Conservation (phyloP, 1,140 invertebrate genomes). For the Hypothenemus hampei region DNA sequence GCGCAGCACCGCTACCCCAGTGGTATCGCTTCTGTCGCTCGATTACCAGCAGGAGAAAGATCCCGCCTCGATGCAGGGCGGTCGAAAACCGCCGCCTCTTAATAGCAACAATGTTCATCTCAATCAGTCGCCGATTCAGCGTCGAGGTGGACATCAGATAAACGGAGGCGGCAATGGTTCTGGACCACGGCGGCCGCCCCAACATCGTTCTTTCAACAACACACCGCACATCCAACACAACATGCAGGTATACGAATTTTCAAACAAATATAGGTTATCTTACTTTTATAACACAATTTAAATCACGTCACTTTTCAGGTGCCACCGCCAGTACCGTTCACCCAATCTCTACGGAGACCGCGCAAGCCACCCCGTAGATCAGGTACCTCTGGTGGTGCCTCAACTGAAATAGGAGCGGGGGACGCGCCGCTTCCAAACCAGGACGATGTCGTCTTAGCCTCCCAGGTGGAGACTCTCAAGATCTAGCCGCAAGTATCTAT, state of each 20-base stretch:
- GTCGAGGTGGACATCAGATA: background rate
- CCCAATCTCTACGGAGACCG: constrained; percentile 2
- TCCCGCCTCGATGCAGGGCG: constrained; percentile 41
- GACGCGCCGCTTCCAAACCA: constrained; percentile 37
- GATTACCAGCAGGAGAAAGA: constrained; percentile 43
- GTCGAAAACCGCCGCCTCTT: constrained; percentile 21
- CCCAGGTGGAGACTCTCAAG: constrained; percentile 37
- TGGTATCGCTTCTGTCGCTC: constrained; percentile 41
- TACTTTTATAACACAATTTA: background rate
- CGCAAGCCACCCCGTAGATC: constrained; percentile 19
- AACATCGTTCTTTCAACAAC: background rate
- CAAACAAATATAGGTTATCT: background rate
- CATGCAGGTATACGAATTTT: constrained; percentile 7
- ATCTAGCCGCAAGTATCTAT: constrained; percentile 25
- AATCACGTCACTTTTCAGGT: background rate
- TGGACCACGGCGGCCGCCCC: background rate
- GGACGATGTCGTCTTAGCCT: constrained; percentile 29
- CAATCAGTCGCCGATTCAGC: background rate
- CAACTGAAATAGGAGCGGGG: constrained; percentile 41
- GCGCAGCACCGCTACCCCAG: constrained; percentile 36
- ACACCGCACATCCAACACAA: background rate
- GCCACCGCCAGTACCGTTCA: constrained; percentile 14
- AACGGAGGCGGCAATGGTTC: too few species aligned
- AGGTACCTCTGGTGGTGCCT: constrained; percentile 2
- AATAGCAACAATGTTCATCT: constrained; percentile 1